These are phyloP conservation scores for Dicyrtoma fusca DNA, from an alignment of 2,888 invertebrate species.

Conservation along the genomic window DNA sequence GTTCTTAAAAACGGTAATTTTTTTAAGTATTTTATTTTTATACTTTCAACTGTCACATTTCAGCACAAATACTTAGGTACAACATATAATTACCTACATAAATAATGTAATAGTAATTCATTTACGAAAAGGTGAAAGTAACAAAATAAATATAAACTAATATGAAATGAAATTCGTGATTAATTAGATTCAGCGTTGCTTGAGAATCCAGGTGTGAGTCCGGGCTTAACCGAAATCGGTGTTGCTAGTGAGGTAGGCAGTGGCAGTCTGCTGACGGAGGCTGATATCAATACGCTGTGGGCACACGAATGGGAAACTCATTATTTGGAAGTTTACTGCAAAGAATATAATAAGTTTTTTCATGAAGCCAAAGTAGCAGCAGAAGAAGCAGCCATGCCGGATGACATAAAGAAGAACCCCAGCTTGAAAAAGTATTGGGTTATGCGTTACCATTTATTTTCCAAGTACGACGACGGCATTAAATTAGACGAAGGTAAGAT, in stretches of 20 bases:
- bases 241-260: too few species aligned
- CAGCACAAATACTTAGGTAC: too few species aligned
- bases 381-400: constrained; percentile 3
- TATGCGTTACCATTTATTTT: constrained; percentile 86
- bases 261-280: neutral
- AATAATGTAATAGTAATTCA: too few species aligned
- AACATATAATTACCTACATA: too few species aligned
- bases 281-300: constrained; percentile 17
- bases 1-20: neutral
- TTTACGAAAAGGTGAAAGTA: neutral
- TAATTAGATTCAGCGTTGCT: neutral
- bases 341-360: constrained; percentile 15
- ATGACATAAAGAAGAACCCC: neutral
- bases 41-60: too few species aligned
- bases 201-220: too few species aligned
- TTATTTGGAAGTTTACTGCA: constrained; percentile 4
- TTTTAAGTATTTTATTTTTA: neutral
- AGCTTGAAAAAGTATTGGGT: constrained; percentile 80
- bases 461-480: constrained; percentile 87
- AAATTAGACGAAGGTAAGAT: constrained; percentile 78
- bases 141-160: neutral
- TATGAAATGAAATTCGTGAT: neutral
- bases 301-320: constrained; percentile 19
- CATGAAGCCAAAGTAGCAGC: neutral
- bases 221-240: neutral